Base-by-base conservation (phyloP, 2,888 invertebrate species). In the Tinea pellionella region DNA sequence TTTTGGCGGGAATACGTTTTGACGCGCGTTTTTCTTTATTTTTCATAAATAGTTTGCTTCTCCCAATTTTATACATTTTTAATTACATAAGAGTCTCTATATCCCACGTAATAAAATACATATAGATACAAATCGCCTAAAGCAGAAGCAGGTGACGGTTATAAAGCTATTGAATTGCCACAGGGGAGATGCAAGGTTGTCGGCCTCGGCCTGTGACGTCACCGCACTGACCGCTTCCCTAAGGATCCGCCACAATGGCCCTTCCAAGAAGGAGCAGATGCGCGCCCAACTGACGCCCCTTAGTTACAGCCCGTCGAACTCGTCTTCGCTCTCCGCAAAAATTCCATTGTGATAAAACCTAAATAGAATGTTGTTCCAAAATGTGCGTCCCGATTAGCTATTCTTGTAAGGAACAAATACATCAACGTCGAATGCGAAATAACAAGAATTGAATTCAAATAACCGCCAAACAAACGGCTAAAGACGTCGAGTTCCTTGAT, bases 181-280 rank as follows among this genome's bases (percentile, higher is more conserved):
- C 4, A 24, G 24, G 53, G 53, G 53, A 37, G 47, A 18, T 12
- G 19, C 24, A 79, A 81, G 84, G 85, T 84, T 83, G 85, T 81
- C 83, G 84, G 84, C 82, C 84, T 78, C 78, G 69, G 73, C 78
- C 78, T 72, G 85, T 87, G 86, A 87, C 87, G 86, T 85, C 84
- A 85, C 73, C 79, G 75, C 76, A 80, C 82, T 84, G 84, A 82
- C 84, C 83, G 80, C 81, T 80, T 71, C 72, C 76, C 32, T 15
- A 30, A 30, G 77, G 47, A 78, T 77, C 77, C 77, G 78, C 76
- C 82, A 82, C 80, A 82, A 80, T 80, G 78, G 82, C 75, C 83
- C 82, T 86, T 84, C 86, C 84, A 70, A 80, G 83, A 85, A 85
- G 79, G 79, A 84, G 83, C 85, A 81, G 82, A 84, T 83, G 83